A percentile compares a stretch with the other conserved stretches of the same genome.
phyloP scores from a whole-genome alignment of 2,888 invertebrate genomes.

The Magallana nippona region DNA sequence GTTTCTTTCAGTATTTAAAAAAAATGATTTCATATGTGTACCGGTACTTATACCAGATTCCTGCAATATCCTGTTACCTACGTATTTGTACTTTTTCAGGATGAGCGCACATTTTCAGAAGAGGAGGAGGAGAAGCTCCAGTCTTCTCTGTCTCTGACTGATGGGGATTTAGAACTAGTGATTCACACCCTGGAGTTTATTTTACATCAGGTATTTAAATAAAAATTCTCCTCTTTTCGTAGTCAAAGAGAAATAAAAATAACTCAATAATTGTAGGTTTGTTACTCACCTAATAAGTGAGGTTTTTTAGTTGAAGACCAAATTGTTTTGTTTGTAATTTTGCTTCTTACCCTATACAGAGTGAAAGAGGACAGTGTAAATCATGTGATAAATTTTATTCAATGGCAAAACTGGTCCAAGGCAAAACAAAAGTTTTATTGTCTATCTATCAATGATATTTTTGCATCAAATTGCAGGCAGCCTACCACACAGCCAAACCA shows the following conservation, averaged over 20 bases:
- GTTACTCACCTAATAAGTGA: too few relatives aligned
- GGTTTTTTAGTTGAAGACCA: too few relatives aligned
- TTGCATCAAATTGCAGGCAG: constrained; percentile 68
- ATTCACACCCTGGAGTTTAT: constrained; percentile 78
- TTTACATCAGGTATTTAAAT: constrained; percentile 75
- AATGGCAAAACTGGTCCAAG: not conserved
- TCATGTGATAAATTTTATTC: constrained; percentile 8
- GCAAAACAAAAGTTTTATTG: too few relatives aligned
- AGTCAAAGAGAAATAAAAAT: too few relatives aligned
- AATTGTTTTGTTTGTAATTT: too few relatives aligned
- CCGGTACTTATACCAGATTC: too few relatives aligned
- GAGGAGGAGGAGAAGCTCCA: constrained; percentile 78
- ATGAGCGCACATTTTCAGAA: constrained; percentile 78
- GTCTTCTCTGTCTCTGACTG: constrained; percentile 71
- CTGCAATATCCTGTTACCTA: too few relatives aligned
- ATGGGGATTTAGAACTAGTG: constrained; percentile 75
- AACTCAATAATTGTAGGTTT: too few relatives aligned
- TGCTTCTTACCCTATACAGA: not conserved
- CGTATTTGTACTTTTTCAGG: constrained; percentile 56
- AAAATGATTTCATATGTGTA: too few relatives aligned
- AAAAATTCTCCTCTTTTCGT: too few relatives aligned
- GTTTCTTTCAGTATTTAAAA: too few relatives aligned
- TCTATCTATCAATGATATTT: not conserved
- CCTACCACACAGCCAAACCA: constrained; percentile 79
- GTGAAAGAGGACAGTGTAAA: not conserved